These are phyloP conservation scores for Parapristionchus giblindavisi DNA, from an alignment of 2,888 invertebrate genomes.

Conservation along the genomic window DNA sequence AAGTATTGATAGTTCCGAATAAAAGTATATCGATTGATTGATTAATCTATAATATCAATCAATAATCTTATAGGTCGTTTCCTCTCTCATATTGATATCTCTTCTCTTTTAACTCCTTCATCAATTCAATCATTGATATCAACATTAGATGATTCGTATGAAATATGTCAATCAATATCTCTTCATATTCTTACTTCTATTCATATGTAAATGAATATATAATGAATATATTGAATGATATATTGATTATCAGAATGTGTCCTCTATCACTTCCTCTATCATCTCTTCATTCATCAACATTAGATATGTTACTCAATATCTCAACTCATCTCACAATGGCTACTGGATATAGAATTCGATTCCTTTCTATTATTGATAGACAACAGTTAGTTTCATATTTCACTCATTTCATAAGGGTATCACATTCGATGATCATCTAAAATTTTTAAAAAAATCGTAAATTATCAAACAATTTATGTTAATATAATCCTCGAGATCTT, in stretches of 20 bases:
- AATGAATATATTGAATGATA: no score
- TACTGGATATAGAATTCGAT: slow-evolving; percentile 34
- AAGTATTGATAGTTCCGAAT: slow-evolving; percentile 38
- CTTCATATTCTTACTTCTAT: slow-evolving; percentile 7
- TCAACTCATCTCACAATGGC: slow-evolving; percentile 28
- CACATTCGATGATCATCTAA: no score
- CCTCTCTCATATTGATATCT: slow-evolving; percentile 35
- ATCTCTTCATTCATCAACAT: slow-evolving; percentile 15
- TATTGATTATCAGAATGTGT: background rate
- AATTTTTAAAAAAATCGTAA: no score
- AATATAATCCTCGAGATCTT: background rate
- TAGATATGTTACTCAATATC: slow-evolving; percentile 9
- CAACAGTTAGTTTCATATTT: slow-evolving; percentile 1
- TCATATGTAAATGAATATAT: slow-evolving; percentile 3
- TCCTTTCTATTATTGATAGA: slow-evolving; percentile 17
- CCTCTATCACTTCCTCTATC: background rate
- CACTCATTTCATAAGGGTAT: no score
- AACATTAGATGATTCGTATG: slow-evolving; percentile 48
- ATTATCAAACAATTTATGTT: background rate
- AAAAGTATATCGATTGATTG: background rate
- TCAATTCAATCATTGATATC: background rate
- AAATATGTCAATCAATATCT: slow-evolving; percentile 45
- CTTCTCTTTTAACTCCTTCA: background rate
- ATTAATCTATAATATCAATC: background rate
- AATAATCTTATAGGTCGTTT: slow-evolving; percentile 1